These are phyloP conservation scores for Micromys minutus DNA, from an alignment of 2,113 vertebrate species.

Conservation along the genomic window DNA sequence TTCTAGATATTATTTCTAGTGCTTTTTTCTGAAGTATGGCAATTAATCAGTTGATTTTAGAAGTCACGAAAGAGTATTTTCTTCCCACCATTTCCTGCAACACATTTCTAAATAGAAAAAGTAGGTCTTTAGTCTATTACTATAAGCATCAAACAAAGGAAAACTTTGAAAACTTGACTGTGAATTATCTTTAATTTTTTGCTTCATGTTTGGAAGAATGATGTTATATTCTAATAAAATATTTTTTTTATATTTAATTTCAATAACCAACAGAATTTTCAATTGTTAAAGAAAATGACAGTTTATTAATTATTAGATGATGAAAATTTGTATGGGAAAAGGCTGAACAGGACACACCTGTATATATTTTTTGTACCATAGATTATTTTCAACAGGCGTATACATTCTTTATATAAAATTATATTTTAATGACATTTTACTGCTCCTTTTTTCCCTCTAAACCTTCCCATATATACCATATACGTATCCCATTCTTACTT, in stretches of 20 bases:
- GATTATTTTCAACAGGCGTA: background rate
- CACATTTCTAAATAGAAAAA: conserved; percentile 50
- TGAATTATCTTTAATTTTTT: conserved; percentile 41
- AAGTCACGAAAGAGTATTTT: conserved; percentile 27
- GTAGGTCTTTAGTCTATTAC: conserved; percentile 3
- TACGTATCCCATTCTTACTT: background rate
- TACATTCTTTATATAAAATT: background rate
- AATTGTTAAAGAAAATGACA: background rate
- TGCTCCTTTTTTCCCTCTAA: background rate
- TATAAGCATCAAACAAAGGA: conserved; percentile 28
- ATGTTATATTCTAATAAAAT: background rate
- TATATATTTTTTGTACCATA: background rate
- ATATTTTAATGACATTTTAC: background rate
- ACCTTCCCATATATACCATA: background rate
- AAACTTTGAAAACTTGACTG: conserved; percentile 41
- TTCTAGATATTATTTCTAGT: background rate
- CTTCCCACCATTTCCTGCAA: conserved; percentile 39
- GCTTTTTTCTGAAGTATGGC: background rate
- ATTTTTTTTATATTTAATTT: background rate
- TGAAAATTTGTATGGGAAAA: background rate
- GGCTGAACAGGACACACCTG: background rate
- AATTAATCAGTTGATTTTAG: conserved; percentile 47
- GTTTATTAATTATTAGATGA: background rate
- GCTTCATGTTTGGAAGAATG: conserved; percentile 16
- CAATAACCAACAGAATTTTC: conserved; percentile 21